Evolutionary conservation across 2,797 vertebrate species (phyloP), one percentile per base, ranked within the genome.

Genomic region (Aeoliscus strigatus): DNA sequence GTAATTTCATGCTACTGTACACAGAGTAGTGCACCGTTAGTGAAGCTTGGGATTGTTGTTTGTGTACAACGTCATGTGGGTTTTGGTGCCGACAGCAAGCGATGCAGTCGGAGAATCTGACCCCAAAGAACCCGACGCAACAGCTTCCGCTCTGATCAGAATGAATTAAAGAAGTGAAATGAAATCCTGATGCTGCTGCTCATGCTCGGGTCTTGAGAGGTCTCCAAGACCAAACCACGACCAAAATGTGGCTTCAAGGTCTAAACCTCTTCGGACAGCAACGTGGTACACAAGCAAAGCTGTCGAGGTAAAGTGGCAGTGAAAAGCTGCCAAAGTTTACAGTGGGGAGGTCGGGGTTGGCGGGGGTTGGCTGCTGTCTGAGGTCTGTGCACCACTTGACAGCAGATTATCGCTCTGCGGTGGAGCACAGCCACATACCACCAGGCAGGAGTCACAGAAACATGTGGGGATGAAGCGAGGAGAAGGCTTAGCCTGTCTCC

Each of bases 361-460:
- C 44, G 39, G 37, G 18, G 18, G 31, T 12, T 85, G 83, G 85
- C 76, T 81, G 79, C 87, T 83, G 83, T 66, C 61, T 69, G 54
- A 41, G 73, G 73, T 73, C 64, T 53, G 65, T 60, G 72, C 75
- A 58, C 78, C 74, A 79, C 77, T 82, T 84, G 80, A 85, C 85
- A 84, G 70, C 75, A 82, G 78, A 86, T 86, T 84, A 88, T 88
- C 76, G 73, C 81, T 75, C 69, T 66, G 66, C 42, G 44, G 70
- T 82, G 81, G 82, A 82, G 86, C 83, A 70, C 74, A 72, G 71
- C 67, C 78, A 75, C 80, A 80, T 80, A 73, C 80, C 77, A 81
- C 85, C 82, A 86, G 84, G 73, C 64, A 86, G 50, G 61, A 77
- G 66, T 75, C 80, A 51, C 73, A 45, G 37, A 18, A n/a, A 66